Base-by-base conservation (phyloP, 2,797 vertebrate genomes). In the Otus scops region DNA sequence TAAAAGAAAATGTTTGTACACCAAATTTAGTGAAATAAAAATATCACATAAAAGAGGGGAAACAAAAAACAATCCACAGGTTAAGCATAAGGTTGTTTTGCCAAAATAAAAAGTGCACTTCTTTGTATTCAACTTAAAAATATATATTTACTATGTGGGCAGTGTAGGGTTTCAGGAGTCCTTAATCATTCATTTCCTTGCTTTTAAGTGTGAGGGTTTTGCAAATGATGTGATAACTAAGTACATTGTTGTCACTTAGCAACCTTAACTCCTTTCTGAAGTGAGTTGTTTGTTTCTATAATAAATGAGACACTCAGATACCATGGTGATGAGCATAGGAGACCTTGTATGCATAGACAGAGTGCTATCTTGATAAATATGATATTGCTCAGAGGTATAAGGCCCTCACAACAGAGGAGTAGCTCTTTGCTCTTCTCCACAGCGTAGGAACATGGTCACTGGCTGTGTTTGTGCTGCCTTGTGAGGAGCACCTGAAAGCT, bases 221-320 rank as follows among this genome's bases (percentile, higher is more conserved):
- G 93, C 85, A 95, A 97, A 97, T 89, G 86, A 91, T 95, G 95
- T 75, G 96, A 63, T 96, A 95, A 96, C 88, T 96, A 96, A 97
- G 92, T 89, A 95, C 94, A 96, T 77, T 97, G 93, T 96, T 96
- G 97, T 97, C 95, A 97, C 97, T 97, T 97, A 97, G 96, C 97
- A 97, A 97, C 96, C 95, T 92, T 94, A 95, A 92, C 94, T 95
- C 50, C 19, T 92, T 89, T 96, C 82, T 96, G 96, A 93, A 96
- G 92, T 90, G 91, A 95, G 88, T 78, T 96, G 96, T 97, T 97
- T 96, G 93, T 97, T 97, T 97, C 96, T 96, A 13, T 95, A 96
- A 97, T 95, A 96, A 96, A 95, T 92, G 95, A 96, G 94, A 78
- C 88, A 41, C 92, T 95, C 56, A 28, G 93, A 95, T 95, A 77